A percentile compares a stretch with the other conserved stretches of the same genome.
Evolutionary conservation across 2,797 vertebrate genomes (phyloP).

Genomic region (Hypotaenidia philippensis): DNA sequence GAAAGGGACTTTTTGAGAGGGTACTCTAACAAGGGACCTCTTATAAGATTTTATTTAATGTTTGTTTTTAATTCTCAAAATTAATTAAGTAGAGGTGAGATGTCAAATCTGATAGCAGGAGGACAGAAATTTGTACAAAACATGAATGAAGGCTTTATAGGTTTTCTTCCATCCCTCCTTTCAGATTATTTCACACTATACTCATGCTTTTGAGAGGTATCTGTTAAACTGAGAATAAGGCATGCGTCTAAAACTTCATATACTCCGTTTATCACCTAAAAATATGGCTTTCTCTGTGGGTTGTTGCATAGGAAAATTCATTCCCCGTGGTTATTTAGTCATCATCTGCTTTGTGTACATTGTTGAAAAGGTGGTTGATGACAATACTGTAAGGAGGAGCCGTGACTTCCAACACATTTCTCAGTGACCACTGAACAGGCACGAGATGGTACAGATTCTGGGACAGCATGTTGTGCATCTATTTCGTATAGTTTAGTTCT

Average conservation of each 20-base stretch:
- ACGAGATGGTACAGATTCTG: background rate
- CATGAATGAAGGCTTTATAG: conserved; percentile 24
- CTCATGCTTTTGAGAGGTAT: background rate
- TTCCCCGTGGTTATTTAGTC: background rate
- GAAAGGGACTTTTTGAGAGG: background rate
- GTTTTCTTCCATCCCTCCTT: background rate
- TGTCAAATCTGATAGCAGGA: conserved; percentile 17
- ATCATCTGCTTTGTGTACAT: background rate
- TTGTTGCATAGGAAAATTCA: background rate
- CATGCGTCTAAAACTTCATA: background rate
- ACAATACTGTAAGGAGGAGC: background rate
- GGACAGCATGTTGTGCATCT: fast-evolving
- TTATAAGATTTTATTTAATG: background rate
- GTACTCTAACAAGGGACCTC: background rate
- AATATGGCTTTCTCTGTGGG: background rate
- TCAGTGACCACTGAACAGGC: background rate
- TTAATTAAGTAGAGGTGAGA: background rate
- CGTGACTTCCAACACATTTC: background rate
- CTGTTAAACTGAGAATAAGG: background rate
- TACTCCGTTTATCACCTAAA: background rate
- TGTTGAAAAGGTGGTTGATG: background rate
- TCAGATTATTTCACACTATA: background rate
- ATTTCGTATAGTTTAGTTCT: background rate
- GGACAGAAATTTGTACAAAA: background rate
- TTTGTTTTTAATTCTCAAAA: conserved; percentile 22